Base-by-base conservation (phyloP, 2,113 vertebrate species). In the Caretta caretta region DNA sequence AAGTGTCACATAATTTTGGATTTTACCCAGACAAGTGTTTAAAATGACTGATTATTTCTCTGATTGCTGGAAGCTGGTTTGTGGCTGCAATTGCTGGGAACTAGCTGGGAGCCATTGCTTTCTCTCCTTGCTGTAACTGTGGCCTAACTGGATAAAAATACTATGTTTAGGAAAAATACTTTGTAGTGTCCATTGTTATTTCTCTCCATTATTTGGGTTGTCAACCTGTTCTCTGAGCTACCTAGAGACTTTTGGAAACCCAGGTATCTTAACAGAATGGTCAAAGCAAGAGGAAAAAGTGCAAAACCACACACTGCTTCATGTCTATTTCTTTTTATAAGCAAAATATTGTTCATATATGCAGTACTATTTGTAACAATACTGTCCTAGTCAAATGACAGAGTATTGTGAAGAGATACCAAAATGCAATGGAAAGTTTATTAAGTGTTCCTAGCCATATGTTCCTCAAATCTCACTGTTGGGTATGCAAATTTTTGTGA, bases 221-320 rank as follows among this genome's bases (percentile, higher is more conserved):
- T 7, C 24, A 84, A 31, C 0, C 29, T 27, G 2, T 19, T 9
- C 86, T 89, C 1, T n/a, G 38, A 94, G 42, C 1, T 79, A 48
- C 14, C n/a, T 75, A 88, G 51, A 51, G 38, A 11, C 1, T n/a
- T 84, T 90, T 20, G 2, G 12, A 51, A 22, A 62, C 11, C 5
- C 4, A 3, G 46, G 9, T 86, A n/a, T 46, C 42, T 53, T 57
- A 10, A 80, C 31, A 65, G 3, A 82, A 38, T 38, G 65, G 17
- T 49, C 17, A 57, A 1, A 5, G 1, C 53, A 56, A 17, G 0
- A 0, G 1, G 27, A 50, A 51, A 25, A 1, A 11, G 16, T n/a
- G 35, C 7, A 69, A 69, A 25, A 16, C 13, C 19, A 16, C 0
- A 46, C 76, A 80, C 84, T 65, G 1, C 2, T 83, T 83, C n/a